These are phyloP conservation scores for Drosophila fuyamai DNA, from an alignment of 1,140 invertebrate genomes.

Conservation along the genomic window DNA sequence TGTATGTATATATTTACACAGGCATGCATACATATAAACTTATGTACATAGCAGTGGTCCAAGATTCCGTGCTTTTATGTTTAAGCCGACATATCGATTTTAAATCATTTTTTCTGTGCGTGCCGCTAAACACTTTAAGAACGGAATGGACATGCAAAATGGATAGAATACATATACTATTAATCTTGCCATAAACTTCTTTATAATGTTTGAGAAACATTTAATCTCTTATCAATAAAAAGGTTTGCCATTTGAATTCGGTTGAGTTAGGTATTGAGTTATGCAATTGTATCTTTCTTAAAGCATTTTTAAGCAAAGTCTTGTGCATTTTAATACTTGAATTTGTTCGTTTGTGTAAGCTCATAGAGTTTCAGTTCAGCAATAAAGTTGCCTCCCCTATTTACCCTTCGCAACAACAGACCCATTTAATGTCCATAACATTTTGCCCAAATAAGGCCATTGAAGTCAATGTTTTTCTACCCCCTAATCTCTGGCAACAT, in stretches of 20 bases:
- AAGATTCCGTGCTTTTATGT: conserved; percentile 36
- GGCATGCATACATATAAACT: conserved; percentile 32
- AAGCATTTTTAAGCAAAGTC: background rate
- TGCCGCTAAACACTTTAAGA: conserved; percentile 16
- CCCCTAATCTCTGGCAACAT: conserved; percentile 13
- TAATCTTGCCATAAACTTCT: background rate
- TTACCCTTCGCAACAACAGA: conserved; percentile 18
- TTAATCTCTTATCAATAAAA: conserved; percentile 5
- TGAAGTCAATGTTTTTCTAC: conserved; percentile 27
- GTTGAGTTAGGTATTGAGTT: conserved; percentile 6
- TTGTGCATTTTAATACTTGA: no score
- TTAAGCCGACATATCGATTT: conserved; percentile 47
- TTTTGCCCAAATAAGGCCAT: conserved; percentile 18
- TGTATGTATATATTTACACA: conserved; percentile 30
- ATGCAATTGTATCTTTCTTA: conserved; percentile 20
- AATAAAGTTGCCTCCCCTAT: conserved; percentile 16
- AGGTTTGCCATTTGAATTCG: background rate
- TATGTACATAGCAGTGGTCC: conserved; percentile 41
- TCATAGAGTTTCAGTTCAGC: background rate
- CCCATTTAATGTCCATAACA: conserved; percentile 36
- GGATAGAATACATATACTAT: background rate
- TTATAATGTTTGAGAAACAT: background rate
- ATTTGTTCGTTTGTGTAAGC: background rate
- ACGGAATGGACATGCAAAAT: background rate
- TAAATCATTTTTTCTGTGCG: conserved; percentile 22